A percentile compares a stretch with the other conserved stretches of the same genome.
Conservation (phyloP, 2,888 invertebrate species). For the Hydriomena furcata region DNA sequence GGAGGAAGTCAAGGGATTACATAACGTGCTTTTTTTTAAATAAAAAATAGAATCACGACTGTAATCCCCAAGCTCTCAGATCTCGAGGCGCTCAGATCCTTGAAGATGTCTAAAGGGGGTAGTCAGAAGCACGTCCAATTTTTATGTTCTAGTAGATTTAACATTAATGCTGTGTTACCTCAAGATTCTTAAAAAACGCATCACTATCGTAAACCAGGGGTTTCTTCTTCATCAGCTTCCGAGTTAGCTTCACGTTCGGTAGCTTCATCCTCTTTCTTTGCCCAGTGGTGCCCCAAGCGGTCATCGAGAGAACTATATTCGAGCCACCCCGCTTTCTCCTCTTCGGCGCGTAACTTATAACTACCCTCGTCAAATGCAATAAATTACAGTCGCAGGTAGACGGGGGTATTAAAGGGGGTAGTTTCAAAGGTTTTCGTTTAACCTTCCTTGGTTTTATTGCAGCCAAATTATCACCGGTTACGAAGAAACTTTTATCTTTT, state of each 20-base stretch:
- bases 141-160: too few relatives aligned
- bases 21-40: too few relatives aligned
- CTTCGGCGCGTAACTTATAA: constrained; percentile 62
- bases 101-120: too few relatives aligned
- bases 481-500: constrained; percentile 53
- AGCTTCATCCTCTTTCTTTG: constrained; percentile 65
- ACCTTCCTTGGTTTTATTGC: constrained; percentile 48
- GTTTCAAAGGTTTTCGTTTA: constrained; percentile 50
- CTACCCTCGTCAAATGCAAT: constrained; percentile 67
- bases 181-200: constrained; percentile 71
- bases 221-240: constrained; percentile 51
- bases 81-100: too few relatives aligned
- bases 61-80: too few relatives aligned
- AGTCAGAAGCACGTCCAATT: too few relatives aligned
- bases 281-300: constrained; percentile 58
- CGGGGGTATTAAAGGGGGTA: constrained; percentile 42
- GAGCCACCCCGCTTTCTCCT: constrained; percentile 64
- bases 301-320: constrained; percentile 65
- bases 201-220: constrained; percentile 55
- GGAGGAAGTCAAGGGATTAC: too few relatives aligned
- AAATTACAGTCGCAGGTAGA: constrained; percentile 62
- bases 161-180: too few relatives aligned
- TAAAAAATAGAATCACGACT: too few relatives aligned
- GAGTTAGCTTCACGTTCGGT: constrained; percentile 54
- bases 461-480: constrained; percentile 54